phyloP scores from a whole-genome alignment of 2,888 invertebrate species.

The Morpho achilles region DNA sequence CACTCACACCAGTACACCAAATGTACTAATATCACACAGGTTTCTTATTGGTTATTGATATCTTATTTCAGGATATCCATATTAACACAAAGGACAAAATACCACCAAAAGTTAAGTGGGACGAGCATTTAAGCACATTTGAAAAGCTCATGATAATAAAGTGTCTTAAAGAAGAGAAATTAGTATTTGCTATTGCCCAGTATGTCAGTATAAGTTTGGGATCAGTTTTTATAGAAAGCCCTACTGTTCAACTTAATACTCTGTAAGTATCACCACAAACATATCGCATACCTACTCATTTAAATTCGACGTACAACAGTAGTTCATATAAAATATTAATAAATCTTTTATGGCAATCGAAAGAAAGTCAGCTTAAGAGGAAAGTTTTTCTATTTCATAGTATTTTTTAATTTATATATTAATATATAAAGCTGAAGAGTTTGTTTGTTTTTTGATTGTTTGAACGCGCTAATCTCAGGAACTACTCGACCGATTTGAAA shows the following conservation, averaged over 20 bases:
- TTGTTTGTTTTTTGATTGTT: too few relatives aligned
- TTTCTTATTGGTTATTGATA: neutral
- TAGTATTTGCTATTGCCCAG: constrained; percentile 89
- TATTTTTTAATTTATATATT: too few relatives aligned
- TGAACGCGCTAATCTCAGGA: too few relatives aligned
- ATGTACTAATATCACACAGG: neutral
- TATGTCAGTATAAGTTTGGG: constrained; percentile 90
- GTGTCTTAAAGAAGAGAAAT: constrained; percentile 87
- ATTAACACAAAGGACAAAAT: constrained; percentile 57
- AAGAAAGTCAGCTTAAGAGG: too few relatives aligned
- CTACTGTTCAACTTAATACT: constrained; percentile 83
- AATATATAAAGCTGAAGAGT: too few relatives aligned
- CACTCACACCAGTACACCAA: too few relatives aligned
- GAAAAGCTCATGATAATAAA: constrained; percentile 91
- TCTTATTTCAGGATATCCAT: constrained; percentile 74
- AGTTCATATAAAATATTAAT: too few relatives aligned
- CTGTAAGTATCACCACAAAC: constrained; percentile 66
- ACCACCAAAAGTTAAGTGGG: constrained; percentile 77
- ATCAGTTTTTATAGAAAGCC: constrained; percentile 88
- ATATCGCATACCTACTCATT: neutral
- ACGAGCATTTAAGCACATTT: constrained; percentile 81
- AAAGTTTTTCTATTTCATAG: too few relatives aligned
- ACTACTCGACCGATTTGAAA: too few relatives aligned
- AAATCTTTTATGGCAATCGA: too few relatives aligned
- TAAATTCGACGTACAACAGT: too few relatives aligned